phyloP scores from a whole-genome alignment of 2,113 vertebrate species.

The Alces alces region DNA sequence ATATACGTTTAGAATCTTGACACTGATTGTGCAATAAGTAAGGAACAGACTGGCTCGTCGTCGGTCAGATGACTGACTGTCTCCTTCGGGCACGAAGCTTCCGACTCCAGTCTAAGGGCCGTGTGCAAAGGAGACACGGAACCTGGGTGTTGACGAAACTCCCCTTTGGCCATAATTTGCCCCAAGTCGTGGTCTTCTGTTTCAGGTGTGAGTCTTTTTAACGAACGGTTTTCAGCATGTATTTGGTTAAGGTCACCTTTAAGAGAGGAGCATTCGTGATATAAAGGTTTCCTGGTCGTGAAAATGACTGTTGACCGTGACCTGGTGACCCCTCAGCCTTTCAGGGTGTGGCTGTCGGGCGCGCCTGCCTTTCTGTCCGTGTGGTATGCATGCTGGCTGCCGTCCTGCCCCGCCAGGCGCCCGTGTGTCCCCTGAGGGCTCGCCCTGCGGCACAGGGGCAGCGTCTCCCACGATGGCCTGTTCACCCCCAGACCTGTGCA shows the following conservation, averaged over 20 bases:
- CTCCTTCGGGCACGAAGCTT: fast-evolving
- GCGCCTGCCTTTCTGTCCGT: fast-evolving
- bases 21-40: background rate
- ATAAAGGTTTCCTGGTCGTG: background rate
- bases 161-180: fast-evolving
- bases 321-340: background rate
- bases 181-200: fast-evolving
- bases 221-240: background rate
- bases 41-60: fast-evolving
- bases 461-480: fast-evolving
- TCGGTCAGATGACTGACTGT: fast-evolving
- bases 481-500: background rate
- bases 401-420: fast-evolving
- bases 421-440: fast-evolving
- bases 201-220: fast-evolving
- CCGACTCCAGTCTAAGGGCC: fast-evolving
- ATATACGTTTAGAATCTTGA: background rate
- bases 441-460: fast-evolving
- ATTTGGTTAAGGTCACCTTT: background rate
- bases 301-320: background rate
- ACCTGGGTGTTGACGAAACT: fast-evolving
- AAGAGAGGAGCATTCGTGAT: too few species aligned
- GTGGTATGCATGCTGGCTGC: fast-evolving
- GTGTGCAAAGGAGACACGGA: fast-evolving
- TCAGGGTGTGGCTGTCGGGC: fast-evolving